Percentiles rank a stretch among this genome's conserved stretches.
These are phyloP conservation scores for Embidobia sp. DNA, from an alignment of 2,888 invertebrate genomes.

Conservation along the genomic window DNA sequence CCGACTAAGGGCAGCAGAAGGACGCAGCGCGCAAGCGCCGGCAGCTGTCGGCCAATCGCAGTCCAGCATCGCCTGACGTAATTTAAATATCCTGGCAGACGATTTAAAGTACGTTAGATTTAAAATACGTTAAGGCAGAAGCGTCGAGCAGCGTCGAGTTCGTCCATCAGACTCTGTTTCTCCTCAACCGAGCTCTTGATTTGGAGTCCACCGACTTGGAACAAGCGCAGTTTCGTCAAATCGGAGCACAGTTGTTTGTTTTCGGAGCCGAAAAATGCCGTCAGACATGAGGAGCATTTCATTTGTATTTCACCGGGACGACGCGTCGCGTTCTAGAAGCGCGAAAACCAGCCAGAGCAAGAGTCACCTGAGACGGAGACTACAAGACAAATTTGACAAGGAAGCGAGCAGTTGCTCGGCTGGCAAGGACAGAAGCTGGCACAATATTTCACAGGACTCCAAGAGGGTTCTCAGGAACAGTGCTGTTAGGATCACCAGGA, in stretches of 20 bases:
- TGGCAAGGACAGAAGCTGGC: constrained; percentile 72
- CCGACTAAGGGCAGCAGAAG: too few species aligned
- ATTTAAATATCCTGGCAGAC: constrained; percentile 48
- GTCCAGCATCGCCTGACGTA: constrained; percentile 7
- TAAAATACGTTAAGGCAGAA: constrained; percentile 28
- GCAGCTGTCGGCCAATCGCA: constrained; percentile 14
- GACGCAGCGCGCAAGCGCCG: constrained; percentile 13
- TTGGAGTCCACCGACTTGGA: too few species aligned
- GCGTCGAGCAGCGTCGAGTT: too few species aligned
- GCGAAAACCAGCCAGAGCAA: constrained; percentile 68
- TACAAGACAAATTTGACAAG: constrained; percentile 79
- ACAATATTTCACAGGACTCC: constrained; percentile 84
- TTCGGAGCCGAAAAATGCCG: too few species aligned
- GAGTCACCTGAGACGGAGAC: constrained; percentile 74
- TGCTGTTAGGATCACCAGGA: constrained; percentile 86
- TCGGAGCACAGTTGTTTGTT: too few species aligned
- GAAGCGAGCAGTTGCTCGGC: constrained; percentile 62
- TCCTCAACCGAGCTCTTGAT: too few species aligned
- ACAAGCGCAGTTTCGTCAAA: too few species aligned
- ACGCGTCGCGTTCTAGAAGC: constrained; percentile 65
- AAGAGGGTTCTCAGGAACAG: constrained; percentile 85
- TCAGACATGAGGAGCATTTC: constrained; percentile 80
- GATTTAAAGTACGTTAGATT: constrained; percentile 37
- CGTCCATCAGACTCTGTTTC: too few species aligned
- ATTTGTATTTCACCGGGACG: constrained; percentile 78